Evolutionary conservation across 2,113 vertebrate species (phyloP), one percentile per base, ranked within the genome.

Genomic region (Maccullochella peelii): DNA sequence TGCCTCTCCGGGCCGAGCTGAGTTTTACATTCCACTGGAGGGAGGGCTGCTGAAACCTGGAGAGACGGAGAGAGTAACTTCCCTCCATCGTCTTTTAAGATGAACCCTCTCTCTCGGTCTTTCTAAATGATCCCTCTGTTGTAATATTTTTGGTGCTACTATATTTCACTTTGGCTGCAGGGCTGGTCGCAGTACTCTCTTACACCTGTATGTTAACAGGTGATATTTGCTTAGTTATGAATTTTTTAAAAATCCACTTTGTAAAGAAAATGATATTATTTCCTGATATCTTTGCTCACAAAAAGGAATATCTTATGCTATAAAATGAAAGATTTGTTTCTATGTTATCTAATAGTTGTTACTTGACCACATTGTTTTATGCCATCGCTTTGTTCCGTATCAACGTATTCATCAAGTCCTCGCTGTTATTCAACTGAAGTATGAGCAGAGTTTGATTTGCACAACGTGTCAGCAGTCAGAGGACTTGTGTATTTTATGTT

Each of bases 71-170:
- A 74, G 42, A 67, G 44, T 14, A 27, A 52, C 33, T 40, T 57
- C 27, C 47, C 81, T 73, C 62, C 49, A 33, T 83, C 33, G 5
- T 50, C 67, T 52, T 47, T 38, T 21, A 61, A 49, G 73, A 69
- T 49, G 42, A 76, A 27, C 25, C 58, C 30, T 80, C 61, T 79
- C 66, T 88, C 77, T 91, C 84, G 57, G 68, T 67, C 65, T 90
- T 74, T 65, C 59, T 58, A 66, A 73, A 67, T 33, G 6, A 72
- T 82, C 77, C 57, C 69, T 90, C 84, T 84, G 65, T 89, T 87
- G 70, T 89, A 58, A 89, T 88, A 88, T 84, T 93, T 52, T 91
- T 93, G 94, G 94, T 95, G 93, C 93, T 95, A 94, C 87, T 89
- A 81, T 79, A 87, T 88, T 86, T 90, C 59, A 77, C 69, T 77